Conservation (phyloP, 2,113 vertebrate genomes). For the Triplophysa rosa region DNA sequence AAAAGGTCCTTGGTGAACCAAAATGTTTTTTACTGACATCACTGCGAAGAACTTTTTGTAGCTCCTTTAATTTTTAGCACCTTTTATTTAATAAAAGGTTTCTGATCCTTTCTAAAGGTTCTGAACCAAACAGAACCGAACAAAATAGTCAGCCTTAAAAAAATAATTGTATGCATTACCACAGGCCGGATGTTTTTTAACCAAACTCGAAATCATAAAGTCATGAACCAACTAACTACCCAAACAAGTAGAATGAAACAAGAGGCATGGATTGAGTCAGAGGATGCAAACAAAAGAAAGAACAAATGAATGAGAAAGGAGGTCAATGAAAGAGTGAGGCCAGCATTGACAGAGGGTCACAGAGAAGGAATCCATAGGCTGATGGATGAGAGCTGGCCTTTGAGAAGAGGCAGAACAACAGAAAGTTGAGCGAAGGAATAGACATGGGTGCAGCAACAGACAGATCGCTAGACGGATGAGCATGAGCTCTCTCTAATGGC, state of each 20-base stretch:
- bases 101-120: too few relatives aligned
- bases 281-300: not conserved
- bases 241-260: not conserved
- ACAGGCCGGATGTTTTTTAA: not conserved
- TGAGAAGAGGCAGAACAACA: slow-evolving; percentile 25
- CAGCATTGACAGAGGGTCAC: slow-evolving; percentile 4
- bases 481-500: not conserved
- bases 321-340: slow-evolving; percentile 37
- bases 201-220: slow-evolving; percentile 10
- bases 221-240: not conserved
- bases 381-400: slow-evolving; percentile 32
- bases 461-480: slow-evolving; percentile 32
- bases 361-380: slow-evolving; percentile 23
- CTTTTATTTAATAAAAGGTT: not conserved
- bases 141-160: not conserved
- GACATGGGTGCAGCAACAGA: slow-evolving; percentile 16
- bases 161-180: too few relatives aligned
- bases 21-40: too few relatives aligned
- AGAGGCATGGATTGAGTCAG: not conserved
- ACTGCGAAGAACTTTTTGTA: too few relatives aligned
- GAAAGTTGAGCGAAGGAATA: slow-evolving; percentile 26
- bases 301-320: slow-evolving; percentile 34
- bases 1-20: too few relatives aligned
- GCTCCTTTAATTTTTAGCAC: too few relatives aligned
- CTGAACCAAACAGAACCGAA: not conserved